Conservation (phyloP, 2,888 invertebrate species). For the Shargacucullia verbasci region DNA sequence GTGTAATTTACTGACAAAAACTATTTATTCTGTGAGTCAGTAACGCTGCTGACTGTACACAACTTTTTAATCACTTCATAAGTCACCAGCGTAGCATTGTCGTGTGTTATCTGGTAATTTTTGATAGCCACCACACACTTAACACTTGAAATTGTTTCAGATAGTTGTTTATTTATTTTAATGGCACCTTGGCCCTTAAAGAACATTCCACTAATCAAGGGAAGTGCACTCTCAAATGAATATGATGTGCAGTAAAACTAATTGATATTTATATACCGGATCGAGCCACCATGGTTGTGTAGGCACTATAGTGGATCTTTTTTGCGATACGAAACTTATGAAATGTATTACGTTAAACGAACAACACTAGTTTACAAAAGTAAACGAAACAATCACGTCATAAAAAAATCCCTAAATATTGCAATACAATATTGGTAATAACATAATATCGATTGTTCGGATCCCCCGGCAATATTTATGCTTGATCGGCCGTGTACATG, state of each 20-base stretch:
- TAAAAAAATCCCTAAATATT: conserved; percentile 50
- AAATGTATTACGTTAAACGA: background rate
- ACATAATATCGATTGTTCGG: conserved; percentile 68
- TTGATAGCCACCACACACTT: conserved; percentile 87
- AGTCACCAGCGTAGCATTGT: conserved; percentile 84
- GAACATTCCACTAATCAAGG: conserved; percentile 86
- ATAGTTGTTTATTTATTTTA: conserved; percentile 86
- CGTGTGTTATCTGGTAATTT: conserved; percentile 85
- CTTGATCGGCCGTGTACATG: conserved; percentile 80
- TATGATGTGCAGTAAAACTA: conserved; percentile 82
- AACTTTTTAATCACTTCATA: conserved; percentile 85
- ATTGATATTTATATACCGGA: conserved; percentile 67
- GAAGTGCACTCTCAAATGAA: conserved; percentile 85
- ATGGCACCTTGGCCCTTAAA: conserved; percentile 80
- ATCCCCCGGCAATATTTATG: conserved; percentile 83
- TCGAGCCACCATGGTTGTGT: conserved; percentile 7
- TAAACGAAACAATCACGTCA: conserved; percentile 32
- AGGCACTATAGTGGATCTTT: no score
- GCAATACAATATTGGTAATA: conserved; percentile 54
- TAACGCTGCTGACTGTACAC: conserved; percentile 65
- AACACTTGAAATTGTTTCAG: conserved; percentile 86
- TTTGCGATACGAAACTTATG: background rate
- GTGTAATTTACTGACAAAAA: conserved; percentile 13
- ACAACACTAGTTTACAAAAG: background rate
- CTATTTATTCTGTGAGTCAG: conserved; percentile 7